These are phyloP conservation scores for Eledone cirrhosa DNA, from an alignment of 2,888 invertebrate species.

Conservation along the genomic window DNA sequence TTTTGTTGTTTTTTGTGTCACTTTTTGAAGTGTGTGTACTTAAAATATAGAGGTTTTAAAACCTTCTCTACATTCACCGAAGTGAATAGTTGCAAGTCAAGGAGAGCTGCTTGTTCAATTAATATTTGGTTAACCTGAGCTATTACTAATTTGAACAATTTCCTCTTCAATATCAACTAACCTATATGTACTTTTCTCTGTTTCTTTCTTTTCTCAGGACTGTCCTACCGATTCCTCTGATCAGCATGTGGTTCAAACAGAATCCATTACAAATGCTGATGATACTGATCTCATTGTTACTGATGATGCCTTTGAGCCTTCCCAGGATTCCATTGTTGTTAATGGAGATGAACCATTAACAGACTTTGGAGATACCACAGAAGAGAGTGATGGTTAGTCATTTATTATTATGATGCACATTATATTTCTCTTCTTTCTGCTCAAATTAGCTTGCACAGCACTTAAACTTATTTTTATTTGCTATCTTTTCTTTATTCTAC, in stretches of 20 bases:
- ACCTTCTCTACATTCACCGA: too few relatives aligned
- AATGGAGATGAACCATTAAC: slow-evolving; percentile 38
- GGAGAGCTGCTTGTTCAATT: neutral
- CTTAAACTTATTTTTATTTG: neutral
- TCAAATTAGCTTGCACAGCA: too few relatives aligned
- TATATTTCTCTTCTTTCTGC: neutral
- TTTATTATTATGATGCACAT: too few relatives aligned
- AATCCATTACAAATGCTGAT: slow-evolving; percentile 29
- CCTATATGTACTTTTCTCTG: too few relatives aligned
- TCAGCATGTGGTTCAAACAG: slow-evolving; percentile 31
- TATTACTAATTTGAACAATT: too few relatives aligned
- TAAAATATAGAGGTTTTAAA: too few relatives aligned
- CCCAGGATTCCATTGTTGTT: slow-evolving; percentile 19
- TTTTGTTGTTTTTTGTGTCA: too few relatives aligned
- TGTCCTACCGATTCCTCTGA: slow-evolving; percentile 41
- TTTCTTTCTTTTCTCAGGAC: slow-evolving; percentile 17
- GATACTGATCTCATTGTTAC: slow-evolving; percentile 31
- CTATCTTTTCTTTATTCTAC: slow-evolving; percentile 26
- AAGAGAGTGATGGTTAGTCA: slow-evolving; percentile 51
- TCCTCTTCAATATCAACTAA: too few relatives aligned
- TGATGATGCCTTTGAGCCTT: slow-evolving; percentile 35
- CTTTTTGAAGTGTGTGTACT: too few relatives aligned
- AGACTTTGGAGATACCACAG: slow-evolving; percentile 55
- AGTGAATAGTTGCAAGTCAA: too few relatives aligned
- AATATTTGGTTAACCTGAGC: neutral